Evolutionary conservation across 2,797 vertebrate species (phyloP).

Genomic region (Pangasius larnaudii): DNA sequence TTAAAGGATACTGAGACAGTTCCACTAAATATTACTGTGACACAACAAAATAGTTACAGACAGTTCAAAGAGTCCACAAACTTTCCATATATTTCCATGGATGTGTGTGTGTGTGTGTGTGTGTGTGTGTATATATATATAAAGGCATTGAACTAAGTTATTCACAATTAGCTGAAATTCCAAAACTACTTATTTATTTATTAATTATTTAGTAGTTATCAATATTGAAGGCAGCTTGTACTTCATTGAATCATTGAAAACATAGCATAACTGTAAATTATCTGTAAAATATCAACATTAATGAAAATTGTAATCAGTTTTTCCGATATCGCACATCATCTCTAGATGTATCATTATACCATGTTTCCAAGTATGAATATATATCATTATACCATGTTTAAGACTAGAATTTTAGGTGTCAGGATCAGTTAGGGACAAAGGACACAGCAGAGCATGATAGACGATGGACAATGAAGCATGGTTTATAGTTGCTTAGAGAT

Average conservation of each 20-base stretch:
- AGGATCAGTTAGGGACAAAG: background rate
- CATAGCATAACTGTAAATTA: background rate
- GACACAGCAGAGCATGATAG: slow-evolving; percentile 8
- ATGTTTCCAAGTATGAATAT: background rate
- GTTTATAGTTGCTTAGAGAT: slow-evolving; percentile 19
- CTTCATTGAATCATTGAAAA: background rate
- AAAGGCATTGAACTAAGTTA: background rate
- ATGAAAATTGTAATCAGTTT: background rate
- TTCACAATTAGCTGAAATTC: background rate
- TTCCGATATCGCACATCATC: background rate
- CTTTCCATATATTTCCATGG: background rate
- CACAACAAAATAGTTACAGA: background rate
- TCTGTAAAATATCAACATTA: background rate
- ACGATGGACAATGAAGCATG: slow-evolving; percentile 21
- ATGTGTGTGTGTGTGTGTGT: too few species aligned
- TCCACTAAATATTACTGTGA: too few species aligned
- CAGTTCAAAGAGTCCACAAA: background rate
- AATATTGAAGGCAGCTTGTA: too few species aligned
- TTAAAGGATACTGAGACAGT: background rate
- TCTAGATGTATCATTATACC: background rate
- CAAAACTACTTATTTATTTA: background rate
- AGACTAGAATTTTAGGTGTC: background rate
- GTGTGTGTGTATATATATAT: too few species aligned
- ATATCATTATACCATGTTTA: background rate
- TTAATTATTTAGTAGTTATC: background rate